Evolutionary conservation across 2,113 vertebrate species (phyloP).

Genomic region (Craseonycteris thonglongyai): DNA sequence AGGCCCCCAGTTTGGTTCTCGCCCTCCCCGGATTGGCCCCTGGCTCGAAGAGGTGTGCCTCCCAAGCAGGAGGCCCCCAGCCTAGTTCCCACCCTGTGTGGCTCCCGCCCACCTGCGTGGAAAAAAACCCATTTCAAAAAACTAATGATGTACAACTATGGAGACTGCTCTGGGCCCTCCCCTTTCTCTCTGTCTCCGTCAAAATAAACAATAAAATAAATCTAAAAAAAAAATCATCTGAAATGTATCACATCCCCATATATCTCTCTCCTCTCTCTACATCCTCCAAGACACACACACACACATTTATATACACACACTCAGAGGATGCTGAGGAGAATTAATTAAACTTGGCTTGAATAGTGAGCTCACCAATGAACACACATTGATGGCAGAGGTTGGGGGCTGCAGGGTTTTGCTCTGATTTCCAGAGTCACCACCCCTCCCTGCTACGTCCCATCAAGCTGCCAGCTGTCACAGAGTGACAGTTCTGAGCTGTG

Average conservation of each 20-base stretch:
- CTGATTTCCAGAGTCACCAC: not conserved
- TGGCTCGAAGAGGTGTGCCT: no score
- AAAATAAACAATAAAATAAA: no score
- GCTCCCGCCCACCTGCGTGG: no score
- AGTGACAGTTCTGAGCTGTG: not conserved
- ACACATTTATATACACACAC: not conserved
- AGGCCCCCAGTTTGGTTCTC: no score
- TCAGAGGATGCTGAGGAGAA: not conserved
- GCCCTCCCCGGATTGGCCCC: no score
- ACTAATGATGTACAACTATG: no score
- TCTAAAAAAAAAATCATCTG: not conserved
- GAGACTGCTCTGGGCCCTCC: no score
- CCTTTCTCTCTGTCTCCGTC: no score
- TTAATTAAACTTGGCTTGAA: not conserved
- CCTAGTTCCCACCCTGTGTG: no score
- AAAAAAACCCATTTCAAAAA: no score
- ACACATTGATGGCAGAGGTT: not conserved
- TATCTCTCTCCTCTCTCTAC: not conserved
- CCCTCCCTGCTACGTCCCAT: not conserved
- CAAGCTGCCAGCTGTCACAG: constrained; percentile 17
- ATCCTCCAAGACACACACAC: not conserved
- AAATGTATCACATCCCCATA: not conserved
- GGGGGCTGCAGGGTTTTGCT: not conserved
- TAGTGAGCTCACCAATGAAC: not conserved
- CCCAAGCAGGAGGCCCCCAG: no score